Conservation (phyloP, 2,797 vertebrate species). For the Yasuhikotakia modesta region DNA sequence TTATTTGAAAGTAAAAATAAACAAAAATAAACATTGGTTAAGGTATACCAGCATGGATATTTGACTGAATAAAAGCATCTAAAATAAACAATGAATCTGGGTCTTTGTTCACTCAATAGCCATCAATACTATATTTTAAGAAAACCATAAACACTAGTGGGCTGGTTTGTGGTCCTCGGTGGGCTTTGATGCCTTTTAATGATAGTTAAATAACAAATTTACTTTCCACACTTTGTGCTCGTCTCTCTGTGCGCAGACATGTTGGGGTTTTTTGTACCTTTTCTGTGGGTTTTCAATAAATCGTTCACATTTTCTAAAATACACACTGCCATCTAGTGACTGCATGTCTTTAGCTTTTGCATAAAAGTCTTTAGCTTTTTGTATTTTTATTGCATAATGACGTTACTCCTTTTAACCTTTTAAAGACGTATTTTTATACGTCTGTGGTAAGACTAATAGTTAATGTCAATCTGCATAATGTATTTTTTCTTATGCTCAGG, state of each 20-base stretch:
- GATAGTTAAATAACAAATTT: too few species aligned
- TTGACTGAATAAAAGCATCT: slow-evolving; percentile 87
- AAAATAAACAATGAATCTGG: slow-evolving; percentile 59
- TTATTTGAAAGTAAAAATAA: too few species aligned
- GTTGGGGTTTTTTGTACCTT: slow-evolving; percentile 62
- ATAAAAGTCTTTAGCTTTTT: background rate
- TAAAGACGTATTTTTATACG: background rate
- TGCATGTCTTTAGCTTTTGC: background rate
- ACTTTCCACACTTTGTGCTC: background rate
- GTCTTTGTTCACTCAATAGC: slow-evolving; percentile 28
- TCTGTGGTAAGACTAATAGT: too few species aligned
- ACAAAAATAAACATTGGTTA: slow-evolving; percentile 70
- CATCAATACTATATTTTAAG: background rate
- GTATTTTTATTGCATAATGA: too few species aligned
- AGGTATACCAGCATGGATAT: slow-evolving; percentile 84
- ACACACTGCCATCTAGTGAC: slow-evolving; percentile 25
- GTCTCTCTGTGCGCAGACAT: slow-evolving; percentile 65
- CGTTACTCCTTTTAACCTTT: background rate
- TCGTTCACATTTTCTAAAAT: background rate
- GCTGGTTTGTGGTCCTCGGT: too few species aligned
- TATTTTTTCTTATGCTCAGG: too few species aligned
- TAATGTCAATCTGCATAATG: too few species aligned
- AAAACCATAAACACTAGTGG: too few species aligned
- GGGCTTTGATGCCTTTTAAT: too few species aligned
- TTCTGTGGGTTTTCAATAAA: background rate